Conservation (phyloP, 2,113 vertebrate species). For the Petromus typicus region DNA sequence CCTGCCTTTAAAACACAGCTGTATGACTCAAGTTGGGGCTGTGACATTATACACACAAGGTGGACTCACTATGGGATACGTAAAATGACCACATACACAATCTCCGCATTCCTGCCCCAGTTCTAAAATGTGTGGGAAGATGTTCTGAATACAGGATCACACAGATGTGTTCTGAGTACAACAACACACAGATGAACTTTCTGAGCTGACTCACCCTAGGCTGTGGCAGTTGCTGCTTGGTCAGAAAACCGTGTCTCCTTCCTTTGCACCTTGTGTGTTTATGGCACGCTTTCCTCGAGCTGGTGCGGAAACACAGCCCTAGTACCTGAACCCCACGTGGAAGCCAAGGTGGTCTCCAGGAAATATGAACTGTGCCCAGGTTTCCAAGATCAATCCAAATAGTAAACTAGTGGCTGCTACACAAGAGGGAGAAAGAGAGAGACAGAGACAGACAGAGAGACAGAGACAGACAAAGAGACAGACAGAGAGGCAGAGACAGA, state of each 20-base stretch:
- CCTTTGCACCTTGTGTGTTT: background rate
- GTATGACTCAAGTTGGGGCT: background rate
- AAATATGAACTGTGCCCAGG: background rate
- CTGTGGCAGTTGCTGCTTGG: background rate
- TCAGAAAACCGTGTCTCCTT: background rate
- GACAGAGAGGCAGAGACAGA: too few species aligned
- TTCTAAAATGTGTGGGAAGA: background rate
- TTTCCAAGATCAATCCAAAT: background rate
- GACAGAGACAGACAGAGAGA: background rate
- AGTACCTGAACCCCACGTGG: background rate
- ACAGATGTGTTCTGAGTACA: too few species aligned
- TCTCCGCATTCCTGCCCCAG: background rate
- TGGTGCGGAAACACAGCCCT: background rate
- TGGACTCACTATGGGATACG: background rate
- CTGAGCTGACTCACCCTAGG: background rate
- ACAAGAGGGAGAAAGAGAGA: background rate
- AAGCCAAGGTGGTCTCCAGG: background rate
- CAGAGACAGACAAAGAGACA: too few species aligned
- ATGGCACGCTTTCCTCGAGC: background rate
- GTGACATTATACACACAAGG: background rate
- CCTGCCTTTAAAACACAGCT: background rate
- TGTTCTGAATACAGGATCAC: background rate
- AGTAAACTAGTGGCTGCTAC: background rate
- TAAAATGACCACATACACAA: background rate
- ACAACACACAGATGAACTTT: fast-evolving